Base-by-base conservation (phyloP, 2,888 invertebrate genomes). In the Rhabditoides inermis region DNA sequence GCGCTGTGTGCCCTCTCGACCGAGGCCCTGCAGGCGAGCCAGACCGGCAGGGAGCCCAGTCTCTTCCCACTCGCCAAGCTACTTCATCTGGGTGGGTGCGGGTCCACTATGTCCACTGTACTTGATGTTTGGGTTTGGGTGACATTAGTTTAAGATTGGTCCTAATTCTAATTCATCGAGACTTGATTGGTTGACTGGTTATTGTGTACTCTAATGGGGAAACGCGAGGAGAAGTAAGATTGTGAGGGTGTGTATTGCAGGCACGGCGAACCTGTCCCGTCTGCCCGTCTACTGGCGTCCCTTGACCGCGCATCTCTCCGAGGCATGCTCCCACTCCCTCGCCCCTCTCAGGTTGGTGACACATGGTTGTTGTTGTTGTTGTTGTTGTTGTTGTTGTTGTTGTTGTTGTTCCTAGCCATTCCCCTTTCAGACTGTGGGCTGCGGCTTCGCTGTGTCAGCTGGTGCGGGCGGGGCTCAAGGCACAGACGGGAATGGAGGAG, bases 41-140 rank as follows among this genome's bases (percentile, higher is more conserved):
- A 40, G n/a, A 36, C 41, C 36, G 58, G 53, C 28, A 63, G 88
- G 86, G 94, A 95, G 76, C 94, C 94, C 0, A 94, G 92, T 0
- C 78, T 94, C 51, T 95, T 95, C 79, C 92, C 94, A 2, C 90
- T 95, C 2, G 92, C 94, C 2, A 95, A 95, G 78, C 81, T 95
- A n/a, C 81, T 95, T n/a, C 95, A 98, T 81, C n/a, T n/a, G n/a
- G n/a, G n/a, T n/a, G n/a, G n/a, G n/a, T n/a, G n/a, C n/a, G n/a
- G n/a, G n/a, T n/a, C n/a, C n/a, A n/a, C n/a, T n/a, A n/a, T n/a
- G n/a, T n/a, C n/a, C n/a, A n/a, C n/a, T n/a, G n/a, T n/a, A n/a
- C n/a, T n/a, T n/a, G n/a, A n/a, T n/a, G n/a, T n/a, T n/a, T n/a
- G n/a, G n/a, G n/a, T n/a, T n/a, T n/a, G n/a, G n/a, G n/a, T n/a